Base-by-base conservation (phyloP, 1,140 invertebrate species). In the Colletes latitarsis region DNA sequence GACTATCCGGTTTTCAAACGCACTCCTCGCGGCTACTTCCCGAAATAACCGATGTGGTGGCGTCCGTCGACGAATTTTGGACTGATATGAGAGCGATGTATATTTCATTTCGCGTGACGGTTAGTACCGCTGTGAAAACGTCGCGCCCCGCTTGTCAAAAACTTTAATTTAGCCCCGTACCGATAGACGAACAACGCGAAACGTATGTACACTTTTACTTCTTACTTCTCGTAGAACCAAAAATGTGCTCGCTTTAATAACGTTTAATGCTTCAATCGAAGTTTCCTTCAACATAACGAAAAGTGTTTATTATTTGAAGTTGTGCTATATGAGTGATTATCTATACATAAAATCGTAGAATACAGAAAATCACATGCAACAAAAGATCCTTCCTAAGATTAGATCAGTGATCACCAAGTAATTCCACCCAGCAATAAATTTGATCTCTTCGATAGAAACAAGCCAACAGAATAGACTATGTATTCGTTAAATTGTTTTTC, bases 121-220 rank as follows among this genome's bases (percentile, higher is more conserved):
- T 12, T 62, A 30, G 46, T n/a, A 12, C 14, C 55, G 46, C 12
- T 14, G 74, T 53, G 57, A 55, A 60, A 53, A 52, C 53, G 53
- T 3, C 43, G 62, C 49, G 62, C 41, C 10, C 17, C 41, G 52
- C 43, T 78, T 58, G 75, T 79, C 81, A 64, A 82, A 85, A 86
- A 82, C 55, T 86, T 82, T 86, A 82, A 86, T 86, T 86, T 86
- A 76, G 60, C 73, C 30, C 49, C 53, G 72, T 43, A 67, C 70
- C 46, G 55, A 19, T 67, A 67, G 57, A 57, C 30, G 55, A 3
- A 14, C 6, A 76, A 49, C 43, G n/a, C 53, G 55, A 82, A 86
- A 86, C 80, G 76, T 72, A 85, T 80, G 76, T 72, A 73, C 72
- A 78, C 77, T 78, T 82, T 85, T 82, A 17, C 39, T 53, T 63